Evolutionary conservation across 2,797 vertebrate genomes (phyloP), one percentile per base, ranked within the genome.

Genomic region (Sebastes kiyomatsui): DNA sequence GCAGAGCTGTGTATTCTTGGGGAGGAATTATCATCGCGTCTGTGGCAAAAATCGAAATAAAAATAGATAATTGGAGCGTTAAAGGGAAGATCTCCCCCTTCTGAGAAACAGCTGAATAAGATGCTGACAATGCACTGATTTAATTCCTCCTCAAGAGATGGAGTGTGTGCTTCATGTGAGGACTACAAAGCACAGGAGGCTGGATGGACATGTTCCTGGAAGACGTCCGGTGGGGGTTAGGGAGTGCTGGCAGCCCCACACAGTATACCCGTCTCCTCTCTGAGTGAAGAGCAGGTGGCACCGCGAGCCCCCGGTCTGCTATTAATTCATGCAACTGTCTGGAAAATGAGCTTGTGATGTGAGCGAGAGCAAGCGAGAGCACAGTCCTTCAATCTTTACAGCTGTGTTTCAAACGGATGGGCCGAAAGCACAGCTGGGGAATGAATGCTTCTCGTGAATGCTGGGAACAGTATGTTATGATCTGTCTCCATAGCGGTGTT

Each of bases 311-410:
- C 62, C 14, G 20, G 78, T 79, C 80, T 65, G 71, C 86, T 78
- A 87, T 91, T 91, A 91, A 92, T 90, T 85, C 54, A 80, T 78
- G 77, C 78, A 79, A 76, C 77, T 90, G 81, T 91, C 90, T 90
- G 75, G 22, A 75, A 83, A 86, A 92, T 82, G 89, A 91, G 88
- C 85, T 23, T 66, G 78, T 54, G 59, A 72, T 70, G 59, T 65
- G 80, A 77, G 67, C 18, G 73, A 75, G 70, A 75, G 72, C 73
- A 76, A 54, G 27, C 14, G 27, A 22, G 42, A n/a, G 46, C 61
- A 33, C 70, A 46, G 35, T 35, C 80, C 65, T 46, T 76, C 81
- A 49, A 59, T 90, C 74, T 85, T 80, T 77, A 78, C 79, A 76
- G 75, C 74, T 80, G 70, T 25, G 22, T 77, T 85, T 86, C 59